These are phyloP conservation scores for Lepidostoma basale DNA, from an alignment of 1,140 invertebrate species.

Conservation along the genomic window DNA sequence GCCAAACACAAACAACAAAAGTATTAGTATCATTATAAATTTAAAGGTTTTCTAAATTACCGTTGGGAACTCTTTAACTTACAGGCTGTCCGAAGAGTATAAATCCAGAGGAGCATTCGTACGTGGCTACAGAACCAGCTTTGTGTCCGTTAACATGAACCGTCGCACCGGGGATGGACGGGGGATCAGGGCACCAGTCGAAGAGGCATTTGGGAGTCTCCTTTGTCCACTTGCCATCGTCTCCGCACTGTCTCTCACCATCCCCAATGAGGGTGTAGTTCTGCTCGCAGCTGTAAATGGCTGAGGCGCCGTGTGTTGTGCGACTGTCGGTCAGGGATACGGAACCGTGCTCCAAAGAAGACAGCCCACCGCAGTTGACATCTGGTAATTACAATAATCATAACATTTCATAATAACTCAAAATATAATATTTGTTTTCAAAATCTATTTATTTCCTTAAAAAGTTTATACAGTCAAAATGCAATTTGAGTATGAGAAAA, in stretches of 20 bases:
- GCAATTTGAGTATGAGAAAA: too few species aligned
- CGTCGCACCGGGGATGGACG: conserved; percentile 73
- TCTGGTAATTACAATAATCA: conserved; percentile 54
- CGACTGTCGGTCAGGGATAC: conserved; percentile 70
- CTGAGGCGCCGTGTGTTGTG: conserved; percentile 79
- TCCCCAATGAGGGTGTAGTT: conserved; percentile 83
- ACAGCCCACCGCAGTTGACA: conserved; percentile 79
- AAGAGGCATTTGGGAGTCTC: conserved; percentile 80
- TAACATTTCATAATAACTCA: too few species aligned
- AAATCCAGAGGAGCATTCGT: conserved; percentile 83
- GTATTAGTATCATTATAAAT: too few species aligned
- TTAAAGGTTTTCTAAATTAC: too few species aligned
- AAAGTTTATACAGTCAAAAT: too few species aligned
- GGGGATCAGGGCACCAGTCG: conserved; percentile 84
- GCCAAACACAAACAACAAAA: too few species aligned
- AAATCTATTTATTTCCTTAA: too few species aligned
- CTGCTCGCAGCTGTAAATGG: conserved; percentile 77
- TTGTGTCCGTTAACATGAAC: conserved; percentile 72
- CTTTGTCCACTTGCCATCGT: conserved; percentile 81
- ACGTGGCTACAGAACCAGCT: conserved; percentile 78
- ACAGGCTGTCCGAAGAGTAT: conserved; percentile 82
- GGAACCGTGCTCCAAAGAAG: conserved; percentile 74
- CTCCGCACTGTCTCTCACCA: conserved; percentile 74
- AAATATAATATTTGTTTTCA: too few species aligned
- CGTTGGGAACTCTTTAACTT: too few species aligned